phyloP scores from a whole-genome alignment of 1,140 invertebrate species.

The Drosophila bipectinata region DNA sequence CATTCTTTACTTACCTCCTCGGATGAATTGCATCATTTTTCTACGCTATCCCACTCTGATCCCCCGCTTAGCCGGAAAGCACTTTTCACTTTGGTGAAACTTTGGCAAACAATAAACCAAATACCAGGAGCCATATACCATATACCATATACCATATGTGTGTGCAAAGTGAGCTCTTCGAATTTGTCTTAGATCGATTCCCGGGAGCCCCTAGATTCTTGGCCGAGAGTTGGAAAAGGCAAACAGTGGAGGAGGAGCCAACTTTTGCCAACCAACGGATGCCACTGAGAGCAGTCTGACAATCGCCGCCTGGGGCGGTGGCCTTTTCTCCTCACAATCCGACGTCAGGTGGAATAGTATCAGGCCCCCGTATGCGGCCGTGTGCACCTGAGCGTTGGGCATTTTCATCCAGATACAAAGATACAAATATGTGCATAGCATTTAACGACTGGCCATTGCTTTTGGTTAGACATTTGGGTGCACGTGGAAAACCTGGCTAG shows the following conservation, averaged over 20 bases:
- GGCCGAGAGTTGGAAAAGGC: slow-evolving; percentile 11
- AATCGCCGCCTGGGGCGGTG: slow-evolving; percentile 17
- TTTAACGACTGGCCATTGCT: slow-evolving; percentile 30
- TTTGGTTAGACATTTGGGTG: slow-evolving; percentile 15
- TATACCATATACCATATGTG: slow-evolving; percentile 1
- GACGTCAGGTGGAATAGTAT: slow-evolving; percentile 19
- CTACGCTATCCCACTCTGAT: slow-evolving; percentile 15
- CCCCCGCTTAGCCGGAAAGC: slow-evolving; percentile 25
- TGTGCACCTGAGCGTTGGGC: slow-evolving; percentile 8
- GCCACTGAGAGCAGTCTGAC: slow-evolving; percentile 19
- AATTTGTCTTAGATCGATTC: slow-evolving; percentile 44
- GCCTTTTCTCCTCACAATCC: neutral
- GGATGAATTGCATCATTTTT: slow-evolving; percentile 27
- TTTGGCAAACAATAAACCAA: slow-evolving; percentile 45
- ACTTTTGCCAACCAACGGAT: slow-evolving; percentile 25
- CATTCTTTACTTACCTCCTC: slow-evolving; percentile 9
- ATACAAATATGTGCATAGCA: slow-evolving; percentile 40
- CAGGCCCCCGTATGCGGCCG: slow-evolving; percentile 6
- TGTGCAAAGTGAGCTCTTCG: slow-evolving; percentile 18
- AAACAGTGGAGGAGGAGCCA: slow-evolving; percentile 21
- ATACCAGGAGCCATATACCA: slow-evolving; percentile 1
- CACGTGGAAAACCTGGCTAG: slow-evolving; percentile 14
- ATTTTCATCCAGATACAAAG: slow-evolving; percentile 11
- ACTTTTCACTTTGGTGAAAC: slow-evolving; percentile 43
- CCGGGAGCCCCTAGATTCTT: slow-evolving; percentile 23